Evolutionary conservation across 2,797 vertebrate genomes (phyloP), one percentile per base, ranked within the genome.

Genomic region (Eulemur albifrons): DNA sequence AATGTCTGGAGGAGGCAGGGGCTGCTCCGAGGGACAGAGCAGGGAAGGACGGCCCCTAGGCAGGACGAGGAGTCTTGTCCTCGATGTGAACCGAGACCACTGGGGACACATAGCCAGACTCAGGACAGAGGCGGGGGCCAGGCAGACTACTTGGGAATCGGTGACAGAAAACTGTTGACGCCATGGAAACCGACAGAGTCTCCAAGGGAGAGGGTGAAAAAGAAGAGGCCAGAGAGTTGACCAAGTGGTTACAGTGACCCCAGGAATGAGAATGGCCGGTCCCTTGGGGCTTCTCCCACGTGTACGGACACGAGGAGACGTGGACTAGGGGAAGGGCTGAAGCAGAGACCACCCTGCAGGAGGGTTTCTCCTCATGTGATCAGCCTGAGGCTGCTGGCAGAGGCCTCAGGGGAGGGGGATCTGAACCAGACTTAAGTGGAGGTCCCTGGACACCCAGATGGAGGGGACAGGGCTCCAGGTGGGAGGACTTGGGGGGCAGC

Each of bases 391-490:
- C 65, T 15, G 2, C 35, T 2, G 23, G 23, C 54, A 30, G 65
- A 52, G 30, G 14, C 1, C 25, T 18, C 4, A 4, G 27, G 76
- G 73, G 32, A 35, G 14, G n/a, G 5, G 27, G 38, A 10, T 48
- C 1, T 8, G 15, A 23, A 23, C 50, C 14, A 35, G 50, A 32
- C 57, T 75, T n/a, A 27, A 61, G 38, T 0, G 43, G 72, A 48
- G 18, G n/a, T 54, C 76, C 43, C 43, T 7, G 1, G 61, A 52
- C 48, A 80, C 35, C 30, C 10, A 10, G 43, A 0, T 69, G 67
- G 8, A 25, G 1, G 9, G 59, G 14, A 3, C 20, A 1, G 0
- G 13, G 18, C 7, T 20, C 1, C 0, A 23, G 15, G n/a, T 17
- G 32, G 61, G 21, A 15, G 61, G 43, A 2, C 25, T 40, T 8